These are phyloP conservation scores for Lysiphlebus fabarum DNA, from an alignment of 1,140 invertebrate genomes.

Conservation along the genomic window DNA sequence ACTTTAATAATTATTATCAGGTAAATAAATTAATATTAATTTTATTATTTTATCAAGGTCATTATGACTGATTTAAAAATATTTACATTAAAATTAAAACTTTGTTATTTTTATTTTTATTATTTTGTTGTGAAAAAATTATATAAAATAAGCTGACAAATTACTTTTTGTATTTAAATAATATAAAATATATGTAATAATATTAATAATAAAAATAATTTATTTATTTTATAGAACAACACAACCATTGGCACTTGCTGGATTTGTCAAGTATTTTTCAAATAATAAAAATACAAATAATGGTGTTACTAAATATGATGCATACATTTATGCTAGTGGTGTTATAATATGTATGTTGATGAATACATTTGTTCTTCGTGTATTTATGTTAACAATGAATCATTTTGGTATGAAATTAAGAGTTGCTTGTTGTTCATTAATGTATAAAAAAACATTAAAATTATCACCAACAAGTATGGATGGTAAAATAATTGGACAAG, in stretches of 20 bases:
- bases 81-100: too few relatives aligned
- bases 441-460: slow-evolving; percentile 74
- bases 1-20: too few relatives aligned
- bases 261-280: slow-evolving; percentile 69
- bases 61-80: too few relatives aligned
- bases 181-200: too few relatives aligned
- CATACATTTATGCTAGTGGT: slow-evolving; percentile 67
- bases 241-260: slow-evolving; percentile 68
- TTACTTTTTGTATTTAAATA: too few relatives aligned
- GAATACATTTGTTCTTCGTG: slow-evolving; percentile 71
- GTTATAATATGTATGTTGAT: slow-evolving; percentile 65
- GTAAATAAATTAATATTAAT: not conserved
- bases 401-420: slow-evolving; percentile 73
- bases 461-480: slow-evolving; percentile 67
- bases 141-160: too few relatives aligned
- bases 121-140: too few relatives aligned
- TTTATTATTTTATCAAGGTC: too few relatives aligned
- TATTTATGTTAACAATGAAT: slow-evolving; percentile 72
- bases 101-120: too few relatives aligned
- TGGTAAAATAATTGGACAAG: slow-evolving; percentile 77
- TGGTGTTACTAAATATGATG: too few relatives aligned
- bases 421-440: slow-evolving; percentile 73
- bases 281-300: slow-evolving; percentile 29
- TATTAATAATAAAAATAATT: too few relatives aligned
- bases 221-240: slow-evolving; percentile 55